Evolutionary conservation across 2,888 invertebrate species (phyloP).

Genomic region (Melieria omissa): DNA sequence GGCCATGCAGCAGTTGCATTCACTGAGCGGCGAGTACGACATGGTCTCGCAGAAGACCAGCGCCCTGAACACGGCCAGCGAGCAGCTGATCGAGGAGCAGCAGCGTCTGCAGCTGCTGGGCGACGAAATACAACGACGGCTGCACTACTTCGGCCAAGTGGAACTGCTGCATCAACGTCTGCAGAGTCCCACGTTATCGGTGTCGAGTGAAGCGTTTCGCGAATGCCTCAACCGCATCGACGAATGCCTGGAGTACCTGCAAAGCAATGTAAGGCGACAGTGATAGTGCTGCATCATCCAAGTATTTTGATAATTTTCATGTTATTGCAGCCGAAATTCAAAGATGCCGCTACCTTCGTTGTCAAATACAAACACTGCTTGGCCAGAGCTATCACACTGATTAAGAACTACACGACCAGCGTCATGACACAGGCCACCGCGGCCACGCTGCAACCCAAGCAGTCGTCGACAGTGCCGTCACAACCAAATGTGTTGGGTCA

Average conservation of each 20-base stretch:
- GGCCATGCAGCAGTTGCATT: slow-evolving; percentile 77
- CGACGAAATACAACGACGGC: slow-evolving; percentile 80
- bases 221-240: slow-evolving; percentile 86
- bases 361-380: slow-evolving; percentile 88
- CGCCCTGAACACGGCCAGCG: slow-evolving; percentile 90
- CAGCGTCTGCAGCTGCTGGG: slow-evolving; percentile 82
- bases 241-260: slow-evolving; percentile 86
- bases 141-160: slow-evolving; percentile 88
- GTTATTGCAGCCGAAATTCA: slow-evolving; percentile 76
- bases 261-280: slow-evolving; percentile 75
- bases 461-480: slow-evolving; percentile 24
- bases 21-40: slow-evolving; percentile 81
- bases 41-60: slow-evolving; percentile 93
- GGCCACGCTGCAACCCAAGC: slow-evolving; percentile 71
- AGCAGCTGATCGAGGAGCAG: slow-evolving; percentile 90
- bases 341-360: slow-evolving; percentile 84
- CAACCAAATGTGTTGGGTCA: slow-evolving; percentile 45
- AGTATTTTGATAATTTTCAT: neutral
- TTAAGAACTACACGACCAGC: slow-evolving; percentile 82
- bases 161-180: slow-evolving; percentile 83
- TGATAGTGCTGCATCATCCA: neutral
- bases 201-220: slow-evolving; percentile 86
- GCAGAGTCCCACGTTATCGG: slow-evolving; percentile 82
- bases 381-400: slow-evolving; percentile 80
- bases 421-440: slow-evolving; percentile 83